Evolutionary conservation across 2,113 vertebrate genomes (phyloP).

Genomic region (Salvelinus fontinalis): DNA sequence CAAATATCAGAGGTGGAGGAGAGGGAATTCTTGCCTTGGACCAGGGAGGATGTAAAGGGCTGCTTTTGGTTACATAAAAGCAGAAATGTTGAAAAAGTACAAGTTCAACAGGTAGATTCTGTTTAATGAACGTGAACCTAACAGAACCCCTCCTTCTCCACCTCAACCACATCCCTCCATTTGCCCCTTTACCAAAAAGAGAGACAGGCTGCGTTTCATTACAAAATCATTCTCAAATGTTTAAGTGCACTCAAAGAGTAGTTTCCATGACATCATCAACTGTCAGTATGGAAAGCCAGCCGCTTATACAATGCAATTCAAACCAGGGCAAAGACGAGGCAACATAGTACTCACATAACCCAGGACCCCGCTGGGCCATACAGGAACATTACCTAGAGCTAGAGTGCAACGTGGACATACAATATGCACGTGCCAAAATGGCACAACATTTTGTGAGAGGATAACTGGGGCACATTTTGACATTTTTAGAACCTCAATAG

Average conservation of each 20-base stretch:
- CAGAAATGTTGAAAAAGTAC: conserved; percentile 28
- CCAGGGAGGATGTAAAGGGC: not conserved
- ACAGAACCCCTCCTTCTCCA: not conserved
- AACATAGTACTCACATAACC: conserved; percentile 26
- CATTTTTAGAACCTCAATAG: too few relatives aligned
- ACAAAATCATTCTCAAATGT: conserved; percentile 65
- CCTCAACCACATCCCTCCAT: not conserved
- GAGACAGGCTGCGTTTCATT: conserved; percentile 64
- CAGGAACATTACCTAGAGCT: not conserved
- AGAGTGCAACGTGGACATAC: too few relatives aligned
- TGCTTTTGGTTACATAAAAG: conserved; percentile 46
- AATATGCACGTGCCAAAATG: too few relatives aligned
- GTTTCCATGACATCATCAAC: conserved; percentile 76
- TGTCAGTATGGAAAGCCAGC: conserved; percentile 66
- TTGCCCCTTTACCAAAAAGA: conserved; percentile 10
- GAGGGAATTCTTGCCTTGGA: not conserved
- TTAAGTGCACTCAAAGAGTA: conserved; percentile 58
- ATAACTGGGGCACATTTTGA: too few relatives aligned
- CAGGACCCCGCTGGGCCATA: conserved; percentile 17
- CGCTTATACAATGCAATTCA: conserved; percentile 65
- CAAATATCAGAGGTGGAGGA: not conserved
- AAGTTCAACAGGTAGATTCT: conserved; percentile 44
- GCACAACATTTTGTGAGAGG: too few relatives aligned
- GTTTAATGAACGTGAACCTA: conserved; percentile 45
- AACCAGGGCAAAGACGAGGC: conserved; percentile 60